Base-by-base conservation (phyloP, 2,888 invertebrate species). In the Saturnia japonica region DNA sequence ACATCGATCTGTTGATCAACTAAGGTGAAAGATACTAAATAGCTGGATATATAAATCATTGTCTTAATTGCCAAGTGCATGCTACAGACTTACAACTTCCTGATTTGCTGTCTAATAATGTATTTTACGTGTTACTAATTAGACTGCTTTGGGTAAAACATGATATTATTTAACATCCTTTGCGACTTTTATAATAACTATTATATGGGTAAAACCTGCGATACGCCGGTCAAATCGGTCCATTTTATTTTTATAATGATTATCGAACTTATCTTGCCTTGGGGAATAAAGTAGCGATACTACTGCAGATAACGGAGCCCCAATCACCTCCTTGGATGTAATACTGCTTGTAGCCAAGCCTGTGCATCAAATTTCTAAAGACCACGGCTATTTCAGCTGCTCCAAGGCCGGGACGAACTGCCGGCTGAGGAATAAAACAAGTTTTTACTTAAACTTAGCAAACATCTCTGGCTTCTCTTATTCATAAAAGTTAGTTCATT, bases 291-390 rank as follows among this genome's bases (percentile, higher is more conserved):
- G 88, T 90, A 0, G 75, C 83, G 76, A 91, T 77, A 43, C 70
- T 72, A 64, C 72, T 77, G 0, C 82, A 82, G 7, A 97, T 79
- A 90, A 86, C 0, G 81, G 90, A 1, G 90, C 98, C 98, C 97
- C 97, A 97, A 85, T 98, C 98, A 0, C 97, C 97, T 0, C 88
- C 91, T 69, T 97, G 97, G 0, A 95, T 85, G 84, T 96, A 96
- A 84, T 94, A 97, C 80, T 95, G 93, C 34, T 95, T 84, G 82
- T 93, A 94, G 0, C 96, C 96, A 0, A 97, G 89, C 64, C 96
- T 89, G 25, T 94, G 84, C 97, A 97, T 97, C 67, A 97, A 88
- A 80, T 96, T 96, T 68, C 94, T 94, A 77, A 97, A 90, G 2
- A 96, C 83, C 0, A 95, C 91, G 0, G 93, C 95, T 1, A 95